Evolutionary conservation across 92 coral and sea anemone species (phyloP).

Genomic region (Montipora capitata): DNA sequence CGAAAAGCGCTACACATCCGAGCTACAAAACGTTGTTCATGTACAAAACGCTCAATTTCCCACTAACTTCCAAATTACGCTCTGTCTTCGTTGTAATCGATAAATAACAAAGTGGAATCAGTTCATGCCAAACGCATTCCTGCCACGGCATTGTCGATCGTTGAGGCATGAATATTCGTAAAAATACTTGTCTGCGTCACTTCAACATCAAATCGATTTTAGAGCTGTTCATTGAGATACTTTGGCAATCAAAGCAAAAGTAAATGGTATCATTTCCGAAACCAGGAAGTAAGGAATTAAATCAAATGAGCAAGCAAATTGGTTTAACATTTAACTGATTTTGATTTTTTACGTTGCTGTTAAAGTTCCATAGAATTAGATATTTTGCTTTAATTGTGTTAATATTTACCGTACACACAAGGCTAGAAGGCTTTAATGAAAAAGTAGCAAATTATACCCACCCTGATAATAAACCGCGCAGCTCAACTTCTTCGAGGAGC

Average conservation of each 20-base stretch:
- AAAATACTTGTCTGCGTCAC: slow-evolving; percentile 25
- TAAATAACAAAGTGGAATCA: not conserved
- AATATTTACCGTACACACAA: not conserved
- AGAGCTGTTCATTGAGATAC: too few species aligned
- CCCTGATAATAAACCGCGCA: slow-evolving; percentile 85
- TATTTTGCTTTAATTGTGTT: not conserved
- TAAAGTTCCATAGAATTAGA: not conserved
- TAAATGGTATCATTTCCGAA: not conserved
- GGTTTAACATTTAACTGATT: slow-evolving; percentile 17
- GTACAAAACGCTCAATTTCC: too few species aligned
- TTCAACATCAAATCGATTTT: not conserved
- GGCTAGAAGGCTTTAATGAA: not conserved
- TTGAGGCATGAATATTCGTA: not conserved
- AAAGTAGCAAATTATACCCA: slow-evolving; percentile 41
- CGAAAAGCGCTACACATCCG: too few species aligned
- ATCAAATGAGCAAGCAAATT: not conserved
- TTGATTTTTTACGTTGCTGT: too few species aligned
- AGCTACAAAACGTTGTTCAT: not conserved
- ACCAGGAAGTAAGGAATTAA: slow-evolving; percentile 16
- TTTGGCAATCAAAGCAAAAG: too few species aligned
- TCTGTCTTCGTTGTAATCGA: not conserved
- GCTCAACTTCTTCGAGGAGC: slow-evolving; percentile 87
- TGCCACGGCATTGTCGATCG: not conserved
- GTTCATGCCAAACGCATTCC: not conserved
- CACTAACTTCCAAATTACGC: too few species aligned